Percentiles rank a stretch among this genome's conserved stretches.
These are phyloP conservation scores for Meiosimyza platycephala DNA, from an alignment of 2,888 invertebrate genomes.

Conservation along the genomic window DNA sequence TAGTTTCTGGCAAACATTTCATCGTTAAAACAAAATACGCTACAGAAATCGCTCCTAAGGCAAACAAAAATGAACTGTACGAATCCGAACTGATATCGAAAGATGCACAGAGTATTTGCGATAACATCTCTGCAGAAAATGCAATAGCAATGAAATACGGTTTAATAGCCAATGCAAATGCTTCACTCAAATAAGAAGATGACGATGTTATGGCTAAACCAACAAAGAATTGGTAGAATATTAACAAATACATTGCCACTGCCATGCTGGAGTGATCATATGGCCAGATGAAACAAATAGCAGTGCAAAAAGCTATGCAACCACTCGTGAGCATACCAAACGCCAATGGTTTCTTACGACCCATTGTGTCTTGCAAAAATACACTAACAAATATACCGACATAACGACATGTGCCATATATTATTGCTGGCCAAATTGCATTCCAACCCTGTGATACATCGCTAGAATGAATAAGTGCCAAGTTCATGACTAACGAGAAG, in stretches of 20 bases:
- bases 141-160: constrained; percentile 52
- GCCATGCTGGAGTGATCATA: constrained; percentile 37
- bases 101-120: constrained; percentile 47
- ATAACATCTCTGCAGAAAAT: constrained; percentile 50
- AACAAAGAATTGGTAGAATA: constrained; percentile 53
- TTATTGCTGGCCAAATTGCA: constrained; percentile 41
- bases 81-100: not conserved
- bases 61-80: constrained; percentile 46
- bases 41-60: constrained; percentile 47
- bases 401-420: constrained; percentile 48
- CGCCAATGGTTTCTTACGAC: constrained; percentile 52
- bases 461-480: constrained; percentile 18
- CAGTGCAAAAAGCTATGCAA: constrained; percentile 48
- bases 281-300: constrained; percentile 33
- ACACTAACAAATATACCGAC: constrained; percentile 41
- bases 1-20: constrained; percentile 57
- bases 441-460: not conserved
- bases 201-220: constrained; percentile 54
- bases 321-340: constrained; percentile 48
- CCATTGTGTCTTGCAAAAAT: constrained; percentile 48
- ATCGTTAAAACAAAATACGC: constrained; percentile 46
- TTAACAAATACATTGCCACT: constrained; percentile 47
- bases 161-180: constrained; percentile 57
- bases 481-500: constrained; percentile 43
- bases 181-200: constrained; percentile 59